A percentile compares a stretch with the other conserved stretches of the same genome.
Evolutionary conservation across 2,113 vertebrate genomes (phyloP).

Genomic region (Ophthalmolycus amberensis): DNA sequence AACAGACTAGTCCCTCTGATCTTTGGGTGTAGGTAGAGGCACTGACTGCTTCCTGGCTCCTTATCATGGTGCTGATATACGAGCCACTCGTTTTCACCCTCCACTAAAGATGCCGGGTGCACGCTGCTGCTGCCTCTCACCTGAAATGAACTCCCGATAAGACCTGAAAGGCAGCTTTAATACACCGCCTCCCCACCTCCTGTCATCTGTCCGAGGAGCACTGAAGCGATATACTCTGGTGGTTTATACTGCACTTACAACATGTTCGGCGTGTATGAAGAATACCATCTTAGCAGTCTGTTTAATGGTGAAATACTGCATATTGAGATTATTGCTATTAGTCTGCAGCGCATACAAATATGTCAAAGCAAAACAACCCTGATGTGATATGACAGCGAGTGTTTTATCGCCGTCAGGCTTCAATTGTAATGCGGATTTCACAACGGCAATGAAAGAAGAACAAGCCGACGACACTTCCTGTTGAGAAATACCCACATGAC

Average conservation of each 20-base stretch:
- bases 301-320: background rate
- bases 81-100: conserved; percentile 17
- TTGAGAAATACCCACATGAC: conserved; percentile 21
- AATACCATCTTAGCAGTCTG: background rate
- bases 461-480: conserved; percentile 6
- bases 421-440: background rate
- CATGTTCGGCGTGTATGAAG: background rate
- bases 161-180: conserved; percentile 35
- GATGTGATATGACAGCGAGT: background rate
- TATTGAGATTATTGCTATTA: background rate
- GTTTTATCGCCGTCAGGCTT: background rate
- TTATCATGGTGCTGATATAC: background rate
- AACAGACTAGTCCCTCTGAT: conserved; percentile 1
- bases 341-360: background rate
- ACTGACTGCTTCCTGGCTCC: background rate
- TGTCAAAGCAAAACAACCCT: background rate
- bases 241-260: conserved; percentile 28
- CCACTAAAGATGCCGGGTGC: conserved; percentile 1
- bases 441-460: background rate
- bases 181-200: background rate
- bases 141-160: conserved; percentile 43
- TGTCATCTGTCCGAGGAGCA: conserved; percentile 13
- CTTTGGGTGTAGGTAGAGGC: background rate
- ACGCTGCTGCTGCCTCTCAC: conserved; percentile 21
- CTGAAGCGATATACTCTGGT: conserved; percentile 17